These are phyloP conservation scores for Lochmaea crataegi DNA, from an alignment of 2,888 invertebrate species.

Conservation along the genomic window DNA sequence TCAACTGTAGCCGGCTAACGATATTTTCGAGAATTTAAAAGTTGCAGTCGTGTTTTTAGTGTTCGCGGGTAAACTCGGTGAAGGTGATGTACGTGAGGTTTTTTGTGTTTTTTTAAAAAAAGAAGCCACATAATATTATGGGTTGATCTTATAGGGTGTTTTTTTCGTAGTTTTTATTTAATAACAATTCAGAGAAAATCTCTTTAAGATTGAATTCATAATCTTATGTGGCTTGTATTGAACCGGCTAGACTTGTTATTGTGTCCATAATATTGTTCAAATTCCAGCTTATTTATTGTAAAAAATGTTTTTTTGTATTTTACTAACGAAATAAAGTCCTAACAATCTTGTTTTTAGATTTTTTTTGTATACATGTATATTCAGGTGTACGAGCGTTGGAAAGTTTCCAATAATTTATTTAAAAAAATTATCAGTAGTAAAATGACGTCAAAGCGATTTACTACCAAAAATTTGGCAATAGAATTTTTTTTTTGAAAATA, in stretches of 20 bases:
- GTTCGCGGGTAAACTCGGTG: conserved; percentile 25
- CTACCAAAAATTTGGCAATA: conserved; percentile 15
- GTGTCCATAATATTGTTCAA: conserved; percentile 45
- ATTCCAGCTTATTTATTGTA: conserved; percentile 40
- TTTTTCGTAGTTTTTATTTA: not conserved
- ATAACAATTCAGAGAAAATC: conserved; percentile 3
- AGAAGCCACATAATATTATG: conserved; percentile 49
- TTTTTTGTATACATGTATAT: conserved; percentile 17
- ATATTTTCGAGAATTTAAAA: conserved; percentile 21
- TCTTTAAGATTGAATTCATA: conserved; percentile 22
- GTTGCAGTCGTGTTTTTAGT: conserved; percentile 28
- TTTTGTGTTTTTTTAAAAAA: conserved; percentile 20
- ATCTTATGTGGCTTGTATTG: conserved; percentile 54
- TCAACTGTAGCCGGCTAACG: not conserved
- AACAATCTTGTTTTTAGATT: not conserved
- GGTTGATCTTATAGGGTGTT: not conserved
- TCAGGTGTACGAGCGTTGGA: conserved; percentile 1
- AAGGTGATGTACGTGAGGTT: conserved; percentile 19
- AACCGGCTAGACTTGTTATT: conserved; percentile 51
- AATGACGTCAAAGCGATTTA: not conserved
- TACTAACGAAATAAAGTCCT: not conserved
- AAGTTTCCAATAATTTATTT: not conserved
- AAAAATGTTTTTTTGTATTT: conserved; percentile 15
- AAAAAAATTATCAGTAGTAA: conserved; percentile 9
- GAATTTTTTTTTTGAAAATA: not conserved